Evolutionary conservation across 2,888 invertebrate species (phyloP), one percentile per base, ranked within the genome.

Genomic region (Celastrina argiolus): DNA sequence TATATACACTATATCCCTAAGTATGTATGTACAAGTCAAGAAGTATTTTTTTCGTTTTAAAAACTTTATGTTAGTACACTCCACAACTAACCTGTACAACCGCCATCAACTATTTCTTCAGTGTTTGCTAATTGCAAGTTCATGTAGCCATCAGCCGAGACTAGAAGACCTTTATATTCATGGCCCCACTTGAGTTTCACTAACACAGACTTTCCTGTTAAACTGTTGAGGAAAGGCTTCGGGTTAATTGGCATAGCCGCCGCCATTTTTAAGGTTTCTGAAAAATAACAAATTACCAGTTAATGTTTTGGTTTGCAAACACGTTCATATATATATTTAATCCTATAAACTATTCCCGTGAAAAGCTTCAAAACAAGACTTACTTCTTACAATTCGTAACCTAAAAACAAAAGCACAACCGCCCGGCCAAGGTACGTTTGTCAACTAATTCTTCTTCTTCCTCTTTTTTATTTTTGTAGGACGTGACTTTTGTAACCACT

Each of bases 161-260:
- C 99, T 41, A 99, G 92, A 75, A 97, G 96, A 14, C 99, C 99
- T 93, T 98, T 98, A 87, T 99, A 99, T 87, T 99, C 99, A 87
- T 99, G 99, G 36, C 99, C 99, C 99, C 99, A 99, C 84, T 99
- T 99, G 70, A 99, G 92, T 88, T 99, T 99, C 2, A 99, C 98
- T 85, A 99, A 94, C 51, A 99, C 98, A 56, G 98, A 96, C 91
- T 99, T 99, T 16, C 99, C 99, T 1, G 99, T 99, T 63, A 99
- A 93, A 80, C 97, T 97, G 92, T 99, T 99, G 66, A 99, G 92
- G 88, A 99, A 99, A 70, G 99, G 99, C 93, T 99, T 99, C 4
- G 99, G 99, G 90, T 99, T 99, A 82, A 99, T 96, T 75, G 98
- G 98, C 96, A 98, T 97, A 87, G 96, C 94, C 83, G 96, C 94